Conservation (phyloP, 2,888 invertebrate species). For the Didymodactylos carnosus region DNA sequence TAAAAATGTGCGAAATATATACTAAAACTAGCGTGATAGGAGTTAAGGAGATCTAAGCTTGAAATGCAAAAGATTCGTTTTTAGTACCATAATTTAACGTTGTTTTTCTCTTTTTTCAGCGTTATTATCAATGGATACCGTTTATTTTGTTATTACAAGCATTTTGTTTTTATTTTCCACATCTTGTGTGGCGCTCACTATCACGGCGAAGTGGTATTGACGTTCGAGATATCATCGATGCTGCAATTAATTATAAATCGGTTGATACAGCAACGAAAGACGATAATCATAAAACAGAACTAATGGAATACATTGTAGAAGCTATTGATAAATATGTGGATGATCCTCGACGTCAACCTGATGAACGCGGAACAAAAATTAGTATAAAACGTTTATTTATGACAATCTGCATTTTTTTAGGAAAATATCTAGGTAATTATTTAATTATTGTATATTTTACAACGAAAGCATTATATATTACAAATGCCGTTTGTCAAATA, state of each 20-base stretch:
- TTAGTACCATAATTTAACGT: too few species aligned
- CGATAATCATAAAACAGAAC: slow-evolving; percentile 1
- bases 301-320: slow-evolving; percentile 13
- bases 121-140: slow-evolving; percentile 15
- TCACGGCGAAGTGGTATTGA: slow-evolving; percentile 14
- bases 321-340: slow-evolving; percentile 14
- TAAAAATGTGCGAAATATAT: too few species aligned
- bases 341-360: slow-evolving; percentile 12
- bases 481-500: slow-evolving; percentile 8
- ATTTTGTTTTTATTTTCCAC: slow-evolving; percentile 15
- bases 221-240: slow-evolving; percentile 12
- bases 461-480: slow-evolving; percentile 7
- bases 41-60: too few species aligned
- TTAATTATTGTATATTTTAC: slow-evolving; percentile 14
- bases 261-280: slow-evolving; percentile 11
- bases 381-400: background rate
- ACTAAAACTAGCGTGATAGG: too few species aligned
- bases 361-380: background rate
- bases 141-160: slow-evolving; percentile 13
- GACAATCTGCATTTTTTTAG: slow-evolving; percentile 4
- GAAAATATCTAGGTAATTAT: slow-evolving; percentile 15
- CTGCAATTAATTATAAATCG: slow-evolving; percentile 13
- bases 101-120: too few species aligned
- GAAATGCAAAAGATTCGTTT: too few species aligned
- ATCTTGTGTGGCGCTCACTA: slow-evolving; percentile 13